Base-by-base conservation (phyloP, 2,888 invertebrate species). In the Chironomus riparius region DNA sequence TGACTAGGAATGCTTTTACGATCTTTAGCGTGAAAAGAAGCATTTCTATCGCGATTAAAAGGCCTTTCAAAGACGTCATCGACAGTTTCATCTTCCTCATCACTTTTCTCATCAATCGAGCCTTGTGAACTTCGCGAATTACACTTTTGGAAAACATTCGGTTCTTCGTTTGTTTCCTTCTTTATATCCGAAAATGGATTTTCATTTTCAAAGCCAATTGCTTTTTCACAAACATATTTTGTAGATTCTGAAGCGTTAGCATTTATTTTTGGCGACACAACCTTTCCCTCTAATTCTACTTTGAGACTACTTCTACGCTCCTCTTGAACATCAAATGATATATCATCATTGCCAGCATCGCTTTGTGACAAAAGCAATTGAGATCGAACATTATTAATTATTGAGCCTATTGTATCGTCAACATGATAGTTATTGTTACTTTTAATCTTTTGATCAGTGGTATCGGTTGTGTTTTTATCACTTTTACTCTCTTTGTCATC, bases 51-150 rank as follows among this genome's bases (percentile, higher is more conserved):
- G 6, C 50, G 70, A 10, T 4, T 48, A 61, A 61, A 18, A 1
- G 69, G 38, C 18, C 73, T 12, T 24, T 76, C 77, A 21, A 78
- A 77, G 18, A 76, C 77, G 50, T 77, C 77, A 75, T 77, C 77
- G 2, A 77, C 76, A 68, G 76, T 77, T 22, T 77, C 76, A 10
- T 28, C 70, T 65, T 76, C 74, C 48, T 28, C 48, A 18, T 61
- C 0, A 80, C 0, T 82, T 79, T n/a, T 81, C 82, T 0, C 82
- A 80, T 72, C 82, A 83, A 4, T 81, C 80, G 0, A 83, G 81
- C 1, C 83, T 81, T 47, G 21, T 7, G 65, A 56, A 72, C 28
- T 61, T 15, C 13, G 48, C 2, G 68, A 50, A 5, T 18, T 22
- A 50, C 68, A 75, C 68, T 75, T 75, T 38, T 18, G 18, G 15